phyloP scores from a whole-genome alignment of 2,113 vertebrate genomes.

The Pandion haliaetus region DNA sequence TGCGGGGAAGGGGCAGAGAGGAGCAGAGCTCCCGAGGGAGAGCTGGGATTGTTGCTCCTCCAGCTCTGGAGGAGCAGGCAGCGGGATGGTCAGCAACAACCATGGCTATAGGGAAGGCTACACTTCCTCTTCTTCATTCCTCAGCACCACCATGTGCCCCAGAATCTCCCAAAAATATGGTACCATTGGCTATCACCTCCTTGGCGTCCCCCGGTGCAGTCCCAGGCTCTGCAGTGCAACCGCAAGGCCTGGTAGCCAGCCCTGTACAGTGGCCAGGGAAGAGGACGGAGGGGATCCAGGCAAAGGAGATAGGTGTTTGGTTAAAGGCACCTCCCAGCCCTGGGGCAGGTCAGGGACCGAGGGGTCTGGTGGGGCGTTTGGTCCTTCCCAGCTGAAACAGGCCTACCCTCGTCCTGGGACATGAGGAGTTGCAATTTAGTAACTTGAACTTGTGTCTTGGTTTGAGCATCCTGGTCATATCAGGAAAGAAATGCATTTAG shows the following conservation, averaged over 20 bases:
- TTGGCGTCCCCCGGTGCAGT: background rate
- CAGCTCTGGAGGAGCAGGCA: background rate
- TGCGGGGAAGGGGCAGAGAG: background rate
- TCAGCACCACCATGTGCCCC: background rate
- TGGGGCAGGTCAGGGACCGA: background rate
- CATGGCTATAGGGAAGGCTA: background rate
- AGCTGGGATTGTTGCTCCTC: background rate
- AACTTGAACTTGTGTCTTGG: background rate
- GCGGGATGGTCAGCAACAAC: background rate
- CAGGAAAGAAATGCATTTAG: background rate
- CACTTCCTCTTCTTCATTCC: background rate
- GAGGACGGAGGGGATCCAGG: background rate
- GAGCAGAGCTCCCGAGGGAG: background rate
- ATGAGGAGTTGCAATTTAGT: background rate
- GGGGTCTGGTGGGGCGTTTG: background rate
- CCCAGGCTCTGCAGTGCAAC: background rate
- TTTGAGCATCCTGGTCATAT: background rate
- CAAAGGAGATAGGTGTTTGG: background rate
- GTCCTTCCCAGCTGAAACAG: background rate
- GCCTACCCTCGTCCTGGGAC: accelerated
- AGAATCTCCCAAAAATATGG: background rate
- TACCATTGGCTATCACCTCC: background rate
- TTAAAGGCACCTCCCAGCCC: background rate
- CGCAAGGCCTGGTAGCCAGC: background rate
- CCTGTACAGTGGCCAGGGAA: too few relatives aligned